phyloP scores from a whole-genome alignment of 2,113 vertebrate genomes.

The Asarcornis scutulata region DNA sequence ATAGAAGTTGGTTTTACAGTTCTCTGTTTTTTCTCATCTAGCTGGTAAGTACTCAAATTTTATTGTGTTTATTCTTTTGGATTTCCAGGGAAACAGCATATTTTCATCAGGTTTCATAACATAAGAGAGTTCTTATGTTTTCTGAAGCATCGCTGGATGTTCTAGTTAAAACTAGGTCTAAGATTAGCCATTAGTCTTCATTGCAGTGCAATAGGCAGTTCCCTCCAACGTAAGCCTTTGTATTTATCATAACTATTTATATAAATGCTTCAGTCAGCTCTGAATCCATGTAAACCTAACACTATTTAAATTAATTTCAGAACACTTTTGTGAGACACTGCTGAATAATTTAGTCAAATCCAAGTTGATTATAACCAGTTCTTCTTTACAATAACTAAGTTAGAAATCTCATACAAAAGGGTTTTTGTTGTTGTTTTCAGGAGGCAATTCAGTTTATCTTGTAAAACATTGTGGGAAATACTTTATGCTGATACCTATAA shows the following conservation, averaged over 20 bases:
- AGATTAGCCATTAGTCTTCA: background rate
- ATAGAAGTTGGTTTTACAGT: background rate
- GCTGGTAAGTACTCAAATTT: conserved; percentile 4
- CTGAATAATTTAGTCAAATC: conserved; percentile 40
- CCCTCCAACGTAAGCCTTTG: background rate
- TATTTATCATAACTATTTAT: conserved; percentile 17
- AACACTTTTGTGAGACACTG: conserved; percentile 3
- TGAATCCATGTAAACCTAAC: background rate
- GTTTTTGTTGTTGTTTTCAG: background rate
- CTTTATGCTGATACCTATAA: background rate
- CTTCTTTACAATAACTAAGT: background rate
- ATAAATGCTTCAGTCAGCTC: conserved; percentile 9
- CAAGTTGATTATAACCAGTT: background rate
- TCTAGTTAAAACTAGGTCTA: conserved; percentile 1
- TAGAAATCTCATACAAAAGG: background rate
- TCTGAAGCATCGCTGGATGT: background rate
- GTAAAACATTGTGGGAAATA: background rate
- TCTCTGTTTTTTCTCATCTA: background rate
- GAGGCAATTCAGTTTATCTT: background rate
- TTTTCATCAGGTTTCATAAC: conserved; percentile 1
- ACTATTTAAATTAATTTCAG: conserved; percentile 24
- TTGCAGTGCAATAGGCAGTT: background rate
- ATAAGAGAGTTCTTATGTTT: background rate
- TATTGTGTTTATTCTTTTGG: conserved; percentile 6
- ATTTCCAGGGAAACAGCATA: background rate